Conservation (phyloP, 2,797 vertebrate genomes). For the Betta splendens region DNA sequence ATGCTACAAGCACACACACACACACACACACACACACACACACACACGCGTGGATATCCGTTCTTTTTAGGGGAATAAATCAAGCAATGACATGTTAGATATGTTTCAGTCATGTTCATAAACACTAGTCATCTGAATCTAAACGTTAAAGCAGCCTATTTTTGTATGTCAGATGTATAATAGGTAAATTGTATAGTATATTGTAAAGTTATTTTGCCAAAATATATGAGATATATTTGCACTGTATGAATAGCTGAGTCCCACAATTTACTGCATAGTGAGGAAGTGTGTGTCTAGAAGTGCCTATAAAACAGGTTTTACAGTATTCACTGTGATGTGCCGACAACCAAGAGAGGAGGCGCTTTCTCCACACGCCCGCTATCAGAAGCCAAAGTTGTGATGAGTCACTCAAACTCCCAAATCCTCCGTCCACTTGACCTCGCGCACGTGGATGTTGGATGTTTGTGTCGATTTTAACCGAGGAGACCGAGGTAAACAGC, state of each 20-base stretch:
- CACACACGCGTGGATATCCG: too few species aligned
- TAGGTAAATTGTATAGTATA: slow-evolving; percentile 85
- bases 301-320: slow-evolving; percentile 58
- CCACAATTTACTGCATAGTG: slow-evolving; percentile 71
- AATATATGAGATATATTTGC: slow-evolving; percentile 77
- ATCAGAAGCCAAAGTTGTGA: slow-evolving; percentile 58
- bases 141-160: slow-evolving; percentile 62
- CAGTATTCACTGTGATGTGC: slow-evolving; percentile 20
- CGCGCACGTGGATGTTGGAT: slow-evolving; percentile 88
- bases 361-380: slow-evolving; percentile 34
- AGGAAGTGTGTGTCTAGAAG: slow-evolving; percentile 71
- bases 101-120: slow-evolving; percentile 2
- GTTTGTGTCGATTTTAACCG: slow-evolving; percentile 79
- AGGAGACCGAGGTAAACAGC: slow-evolving; percentile 21
- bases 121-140: slow-evolving; percentile 15
- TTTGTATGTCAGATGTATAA: slow-evolving; percentile 72
- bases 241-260: slow-evolving; percentile 81
- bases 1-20: too few species aligned
- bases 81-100: not conserved
- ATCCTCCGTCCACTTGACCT: slow-evolving; percentile 85
- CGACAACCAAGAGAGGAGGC: slow-evolving; percentile 33
- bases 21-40: too few species aligned
- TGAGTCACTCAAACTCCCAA: slow-evolving; percentile 38
- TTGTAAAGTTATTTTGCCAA: slow-evolving; percentile 78
- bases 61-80: too few species aligned